phyloP scores from a whole-genome alignment of 2,888 invertebrate species.

The Ceratothoa steindachneri region DNA sequence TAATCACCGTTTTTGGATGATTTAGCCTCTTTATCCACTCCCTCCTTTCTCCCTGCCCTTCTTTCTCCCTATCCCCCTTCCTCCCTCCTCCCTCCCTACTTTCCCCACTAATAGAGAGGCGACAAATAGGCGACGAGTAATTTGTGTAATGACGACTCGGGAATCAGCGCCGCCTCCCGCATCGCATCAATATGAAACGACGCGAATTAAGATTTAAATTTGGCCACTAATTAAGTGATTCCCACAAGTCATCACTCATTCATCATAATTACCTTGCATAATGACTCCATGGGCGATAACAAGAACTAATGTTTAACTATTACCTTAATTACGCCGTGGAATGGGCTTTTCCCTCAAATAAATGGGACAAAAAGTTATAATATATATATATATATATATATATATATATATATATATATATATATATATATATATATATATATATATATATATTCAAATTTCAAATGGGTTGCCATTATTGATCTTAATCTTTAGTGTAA shows the following conservation, averaged over 20 bases:
- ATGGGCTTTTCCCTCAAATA: neutral
- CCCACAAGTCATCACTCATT: conserved; percentile 7
- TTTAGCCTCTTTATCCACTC: no score
- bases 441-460: neutral
- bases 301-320: conserved; percentile 1
- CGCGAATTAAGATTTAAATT: conserved; percentile 3
- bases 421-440: neutral
- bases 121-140: no score
- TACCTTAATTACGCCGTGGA: neutral
- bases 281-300: neutral
- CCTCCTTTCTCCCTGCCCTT: no score
- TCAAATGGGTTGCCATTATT: no score
- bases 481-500: no score
- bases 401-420: neutral
- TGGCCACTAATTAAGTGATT: neutral
- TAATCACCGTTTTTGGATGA: no score
- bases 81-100: no score
- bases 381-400: neutral
- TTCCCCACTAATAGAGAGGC: no score
- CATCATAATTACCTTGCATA: neutral
- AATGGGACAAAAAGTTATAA: neutral
- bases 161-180: no score
- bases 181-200: conserved; percentile 6
- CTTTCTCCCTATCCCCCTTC: no score
- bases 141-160: no score